Base-by-base conservation (phyloP, 1,140 invertebrate species). In the Drosophila biarmipes region DNA sequence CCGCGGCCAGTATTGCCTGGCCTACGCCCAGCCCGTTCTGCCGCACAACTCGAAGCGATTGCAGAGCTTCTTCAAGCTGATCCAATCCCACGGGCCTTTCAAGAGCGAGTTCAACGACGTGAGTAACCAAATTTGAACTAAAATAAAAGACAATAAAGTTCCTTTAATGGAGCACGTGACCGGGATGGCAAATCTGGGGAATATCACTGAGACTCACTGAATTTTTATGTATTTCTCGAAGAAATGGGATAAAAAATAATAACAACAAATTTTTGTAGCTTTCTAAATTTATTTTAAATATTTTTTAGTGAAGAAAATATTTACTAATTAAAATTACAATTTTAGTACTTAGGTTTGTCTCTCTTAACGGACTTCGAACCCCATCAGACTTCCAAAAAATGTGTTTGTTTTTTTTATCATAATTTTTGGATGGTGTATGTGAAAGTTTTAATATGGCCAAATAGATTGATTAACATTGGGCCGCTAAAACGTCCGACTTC, bases 21-120 rank as follows among this genome's bases (percentile, higher is more conserved):
- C 93, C 12, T 94, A 93, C 75, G 85, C 95, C 17, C 94, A 95
- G 73, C 82, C 84, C 12, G 92, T 93, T 17, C 78, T 93, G 61
- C 92, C 93, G 24, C 91, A 93, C 6, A 89, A 92, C 15, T 91
- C 87, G 19, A 87, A 86, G 58, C 92, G 93, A 37, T 77, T 95
- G n/a, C 92, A 92, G 51, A 75, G 93, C 2, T 89, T 95, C 15
- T 93, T 94, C 71, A 92, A 93, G 29, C 80, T 95, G n/a, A 61
- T 94, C 7, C 94, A 95, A 66, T 94, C 95, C 4, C 94, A 95
- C 74, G 93, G 94, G 45, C 93, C 94, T n/a, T 94, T 95, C 74
- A 93, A 92, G 56, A 95, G 94, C 87, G 94, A 94, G 68, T 90
- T 95, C 55, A 92, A 93, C 57, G 94, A 95, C 80, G 95, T 95